phyloP scores from a whole-genome alignment of 2,888 invertebrate genomes.

The Sclerodermus sp. region DNA sequence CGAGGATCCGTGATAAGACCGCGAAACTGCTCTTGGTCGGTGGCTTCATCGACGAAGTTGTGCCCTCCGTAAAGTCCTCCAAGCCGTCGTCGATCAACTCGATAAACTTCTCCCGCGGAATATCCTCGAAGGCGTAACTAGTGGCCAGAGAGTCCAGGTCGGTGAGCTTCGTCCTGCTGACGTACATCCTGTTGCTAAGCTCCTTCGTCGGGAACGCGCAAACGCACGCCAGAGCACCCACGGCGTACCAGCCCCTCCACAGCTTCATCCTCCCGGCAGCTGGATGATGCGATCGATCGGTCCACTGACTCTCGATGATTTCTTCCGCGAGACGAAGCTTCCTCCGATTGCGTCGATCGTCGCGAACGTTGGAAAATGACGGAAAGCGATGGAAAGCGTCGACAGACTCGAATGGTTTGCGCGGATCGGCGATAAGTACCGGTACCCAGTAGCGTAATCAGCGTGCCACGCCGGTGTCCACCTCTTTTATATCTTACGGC shows the following conservation, averaged over 20 bases:
- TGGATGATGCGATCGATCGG: no score
- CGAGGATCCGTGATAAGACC: slow-evolving; percentile 33
- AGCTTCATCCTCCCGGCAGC: neutral
- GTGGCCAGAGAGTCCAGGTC: slow-evolving; percentile 63
- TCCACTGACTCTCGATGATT: no score
- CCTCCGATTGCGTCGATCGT: no score
- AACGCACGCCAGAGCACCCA: slow-evolving; percentile 16
- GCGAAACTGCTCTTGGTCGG: neutral
- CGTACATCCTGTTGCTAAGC: slow-evolving; percentile 25
- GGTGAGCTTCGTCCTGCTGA: slow-evolving; percentile 52
- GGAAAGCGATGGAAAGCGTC: no score
- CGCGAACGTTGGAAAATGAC: no score
- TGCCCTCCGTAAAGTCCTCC: slow-evolving; percentile 9
- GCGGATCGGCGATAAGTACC: no score
- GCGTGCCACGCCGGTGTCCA: no score
- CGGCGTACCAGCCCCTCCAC: slow-evolving; percentile 7
- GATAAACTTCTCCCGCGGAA: slow-evolving; percentile 25
- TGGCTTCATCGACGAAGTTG: slow-evolving; percentile 16
- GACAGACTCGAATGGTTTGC: no score
- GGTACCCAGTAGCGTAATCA: no score
- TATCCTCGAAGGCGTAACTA: slow-evolving; percentile 52
- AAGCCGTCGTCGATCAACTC: slow-evolving; percentile 50
- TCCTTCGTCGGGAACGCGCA: slow-evolving; percentile 13
- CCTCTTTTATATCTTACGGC: slow-evolving; percentile 39
- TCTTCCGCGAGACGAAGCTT: no score